These are phyloP conservation scores for Ectemnius cavifrons DNA, from an alignment of 2,888 invertebrate species.

Conservation along the genomic window DNA sequence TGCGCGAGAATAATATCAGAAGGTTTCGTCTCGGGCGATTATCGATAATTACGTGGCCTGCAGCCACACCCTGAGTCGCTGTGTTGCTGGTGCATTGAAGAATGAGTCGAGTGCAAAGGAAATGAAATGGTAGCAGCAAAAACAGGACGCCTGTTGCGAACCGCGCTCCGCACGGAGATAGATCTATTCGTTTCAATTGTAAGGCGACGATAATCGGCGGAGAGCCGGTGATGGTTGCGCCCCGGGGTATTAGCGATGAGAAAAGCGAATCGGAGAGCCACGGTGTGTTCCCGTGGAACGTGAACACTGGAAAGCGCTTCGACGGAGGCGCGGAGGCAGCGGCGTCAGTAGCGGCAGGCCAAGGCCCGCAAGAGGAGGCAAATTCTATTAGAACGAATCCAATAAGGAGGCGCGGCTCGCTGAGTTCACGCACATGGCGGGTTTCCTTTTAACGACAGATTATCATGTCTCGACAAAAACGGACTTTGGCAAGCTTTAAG, in stretches of 20 bases:
- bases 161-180: background rate
- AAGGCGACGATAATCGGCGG: background rate
- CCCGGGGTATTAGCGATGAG: constrained; percentile 2
- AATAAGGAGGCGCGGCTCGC: constrained; percentile 50
- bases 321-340: background rate
- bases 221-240: background rate
- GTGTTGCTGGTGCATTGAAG: background rate
- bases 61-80: constrained; percentile 1
- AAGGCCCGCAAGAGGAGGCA: constrained; percentile 18
- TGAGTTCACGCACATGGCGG: constrained; percentile 42
- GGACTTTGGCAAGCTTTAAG: constrained; percentile 4
- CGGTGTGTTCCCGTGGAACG: background rate
- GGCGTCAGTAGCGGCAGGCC: background rate
- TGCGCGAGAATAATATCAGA: background rate
- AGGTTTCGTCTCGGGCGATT: background rate
- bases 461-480: constrained; percentile 44
- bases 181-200: background rate
- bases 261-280: background rate
- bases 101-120: background rate
- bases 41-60: background rate
- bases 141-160: background rate
- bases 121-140: background rate
- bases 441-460: constrained; percentile 57
- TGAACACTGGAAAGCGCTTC: background rate
- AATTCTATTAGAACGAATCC: constrained; percentile 67